Conservation (phyloP, 2,888 invertebrate species). For the Hypomecis atomaria region DNA sequence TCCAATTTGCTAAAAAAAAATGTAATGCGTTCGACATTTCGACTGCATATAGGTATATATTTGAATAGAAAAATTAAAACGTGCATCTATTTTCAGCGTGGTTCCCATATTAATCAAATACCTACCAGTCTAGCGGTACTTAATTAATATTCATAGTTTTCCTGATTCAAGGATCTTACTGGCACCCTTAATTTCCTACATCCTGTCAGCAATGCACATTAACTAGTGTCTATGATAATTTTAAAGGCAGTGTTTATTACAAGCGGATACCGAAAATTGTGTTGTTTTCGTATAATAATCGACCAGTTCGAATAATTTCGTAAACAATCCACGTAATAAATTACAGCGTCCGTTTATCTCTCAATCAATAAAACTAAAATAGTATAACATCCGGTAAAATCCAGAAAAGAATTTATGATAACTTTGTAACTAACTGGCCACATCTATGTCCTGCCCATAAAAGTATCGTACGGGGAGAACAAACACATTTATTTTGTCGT, state of each 20-base stretch:
- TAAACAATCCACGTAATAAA: slow-evolving; percentile 55
- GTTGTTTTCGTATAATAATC: slow-evolving; percentile 38
- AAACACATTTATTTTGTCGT: slow-evolving; percentile 28
- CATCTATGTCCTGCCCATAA: slow-evolving; percentile 50
- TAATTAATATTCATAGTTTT: slow-evolving; percentile 4
- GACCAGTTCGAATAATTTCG: slow-evolving; percentile 43
- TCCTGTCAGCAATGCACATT: slow-evolving; percentile 16
- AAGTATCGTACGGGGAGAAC: slow-evolving; percentile 27
- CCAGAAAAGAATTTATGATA: slow-evolving; percentile 57
- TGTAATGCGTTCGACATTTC: too few relatives aligned
- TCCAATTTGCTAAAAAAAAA: too few relatives aligned
- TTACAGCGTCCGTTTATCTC: slow-evolving; percentile 57
- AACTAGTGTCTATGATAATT: slow-evolving; percentile 21
- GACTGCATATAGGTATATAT: too few relatives aligned
- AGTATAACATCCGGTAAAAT: slow-evolving; percentile 60
- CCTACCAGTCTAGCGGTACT: too few relatives aligned
- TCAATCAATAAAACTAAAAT: slow-evolving; percentile 72
- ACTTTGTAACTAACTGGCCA: slow-evolving; percentile 46
- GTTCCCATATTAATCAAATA: not conserved
- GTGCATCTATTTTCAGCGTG: not conserved
- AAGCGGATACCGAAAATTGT: slow-evolving; percentile 39
- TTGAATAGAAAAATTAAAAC: too few relatives aligned
- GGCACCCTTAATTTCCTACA: slow-evolving; percentile 12
- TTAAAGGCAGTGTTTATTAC: slow-evolving; percentile 42
- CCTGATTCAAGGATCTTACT: slow-evolving; percentile 13